Evolutionary conservation across 2,797 vertebrate genomes (phyloP).

Genomic region (Malacoraja senta): DNA sequence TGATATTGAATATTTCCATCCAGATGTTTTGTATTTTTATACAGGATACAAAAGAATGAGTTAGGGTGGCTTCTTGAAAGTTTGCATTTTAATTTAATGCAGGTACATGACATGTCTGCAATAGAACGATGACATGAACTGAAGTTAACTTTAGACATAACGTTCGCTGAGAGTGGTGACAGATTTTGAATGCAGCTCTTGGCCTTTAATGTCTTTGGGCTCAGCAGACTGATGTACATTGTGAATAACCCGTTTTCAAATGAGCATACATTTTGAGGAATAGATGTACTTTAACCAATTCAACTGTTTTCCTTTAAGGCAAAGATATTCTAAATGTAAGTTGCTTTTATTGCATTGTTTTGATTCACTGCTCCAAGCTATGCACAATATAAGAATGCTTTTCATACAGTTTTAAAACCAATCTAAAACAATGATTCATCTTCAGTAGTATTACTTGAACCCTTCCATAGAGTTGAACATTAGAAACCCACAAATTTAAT

Average conservation of each 20-base stretch:
- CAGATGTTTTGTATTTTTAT: too few species aligned
- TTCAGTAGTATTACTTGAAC: not conserved
- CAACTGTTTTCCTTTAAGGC: not conserved
- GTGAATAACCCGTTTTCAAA: not conserved
- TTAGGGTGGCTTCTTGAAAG: too few species aligned
- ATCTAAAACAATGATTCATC: not conserved
- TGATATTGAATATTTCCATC: too few species aligned
- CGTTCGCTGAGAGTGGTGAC: not conserved
- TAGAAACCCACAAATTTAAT: not conserved
- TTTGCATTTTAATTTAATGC: too few species aligned
- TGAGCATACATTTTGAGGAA: not conserved
- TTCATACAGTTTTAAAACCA: not conserved
- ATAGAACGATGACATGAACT: too few species aligned
- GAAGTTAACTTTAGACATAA: not conserved
- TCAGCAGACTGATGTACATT: not conserved
- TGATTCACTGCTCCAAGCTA: not conserved
- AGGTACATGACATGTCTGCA: not conserved
- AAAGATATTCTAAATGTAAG: not conserved
- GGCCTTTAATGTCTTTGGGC: not conserved
- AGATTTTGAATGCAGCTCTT: not conserved
- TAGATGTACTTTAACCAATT: not conserved
- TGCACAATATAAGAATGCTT: not conserved
- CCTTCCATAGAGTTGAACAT: not conserved
- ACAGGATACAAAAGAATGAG: too few species aligned
- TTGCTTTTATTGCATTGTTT: not conserved